Percentiles rank a stretch among this genome's conserved stretches.
Conservation (phyloP, 2,113 vertebrate species). For the Solenodon paradoxus region DNA sequence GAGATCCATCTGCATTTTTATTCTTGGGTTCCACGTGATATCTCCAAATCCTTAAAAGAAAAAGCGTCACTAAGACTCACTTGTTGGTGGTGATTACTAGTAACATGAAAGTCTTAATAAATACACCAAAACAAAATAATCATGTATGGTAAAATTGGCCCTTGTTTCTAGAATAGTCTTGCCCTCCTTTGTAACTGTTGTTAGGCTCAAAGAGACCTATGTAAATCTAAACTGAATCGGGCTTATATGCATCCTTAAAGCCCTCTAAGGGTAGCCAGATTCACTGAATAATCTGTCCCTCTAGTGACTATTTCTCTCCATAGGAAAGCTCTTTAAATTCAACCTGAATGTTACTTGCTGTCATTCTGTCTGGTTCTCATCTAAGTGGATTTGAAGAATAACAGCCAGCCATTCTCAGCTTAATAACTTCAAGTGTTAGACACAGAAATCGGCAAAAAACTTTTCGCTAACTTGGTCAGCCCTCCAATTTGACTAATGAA, state of each 20-base stretch:
- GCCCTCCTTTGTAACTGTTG: not conserved
- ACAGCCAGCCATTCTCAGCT: not conserved
- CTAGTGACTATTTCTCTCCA: not conserved
- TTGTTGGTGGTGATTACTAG: not conserved
- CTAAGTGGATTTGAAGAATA: conserved; percentile 36
- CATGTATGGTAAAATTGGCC: not conserved
- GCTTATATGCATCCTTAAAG: too few species aligned
- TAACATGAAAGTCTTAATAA: not conserved
- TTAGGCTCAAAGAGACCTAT: not conserved
- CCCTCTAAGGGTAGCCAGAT: not conserved
- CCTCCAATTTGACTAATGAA: conserved; percentile 54
- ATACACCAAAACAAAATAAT: not conserved
- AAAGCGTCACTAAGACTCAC: not conserved
- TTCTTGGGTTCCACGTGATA: not conserved
- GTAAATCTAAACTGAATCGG: not conserved
- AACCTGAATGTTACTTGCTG: not conserved
- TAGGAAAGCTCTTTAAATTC: not conserved
- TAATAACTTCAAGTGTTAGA: not conserved
- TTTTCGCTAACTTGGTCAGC: not conserved
- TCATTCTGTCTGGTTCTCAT: not conserved
- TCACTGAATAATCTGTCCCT: not conserved
- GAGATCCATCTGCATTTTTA: not conserved
- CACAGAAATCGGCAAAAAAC: not conserved
- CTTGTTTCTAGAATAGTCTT: not conserved
- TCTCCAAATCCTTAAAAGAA: not conserved